These are phyloP conservation scores for Cepphus grylle DNA, from an alignment of 2,113 vertebrate genomes.

Conservation along the genomic window DNA sequence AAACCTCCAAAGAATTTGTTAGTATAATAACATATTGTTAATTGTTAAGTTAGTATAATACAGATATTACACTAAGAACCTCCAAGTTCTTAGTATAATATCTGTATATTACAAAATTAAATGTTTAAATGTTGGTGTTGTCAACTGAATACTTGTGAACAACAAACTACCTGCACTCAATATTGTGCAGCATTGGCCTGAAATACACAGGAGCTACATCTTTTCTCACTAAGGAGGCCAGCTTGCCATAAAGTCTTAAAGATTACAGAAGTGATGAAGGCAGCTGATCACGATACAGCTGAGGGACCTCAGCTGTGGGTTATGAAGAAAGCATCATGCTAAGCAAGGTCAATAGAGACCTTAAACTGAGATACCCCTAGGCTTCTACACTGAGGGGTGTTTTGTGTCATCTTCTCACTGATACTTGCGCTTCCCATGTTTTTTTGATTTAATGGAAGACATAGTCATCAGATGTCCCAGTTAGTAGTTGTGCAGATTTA, in stretches of 20 bases:
- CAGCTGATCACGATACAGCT: not conserved
- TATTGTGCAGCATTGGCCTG: not conserved
- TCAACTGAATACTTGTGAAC: not conserved
- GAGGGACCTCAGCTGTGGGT: not conserved
- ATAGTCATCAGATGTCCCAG: not conserved
- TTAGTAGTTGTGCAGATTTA: not conserved
- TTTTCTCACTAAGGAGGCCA: not conserved
- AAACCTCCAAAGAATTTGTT: not conserved
- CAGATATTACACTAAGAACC: not conserved
- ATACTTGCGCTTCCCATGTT: not conserved
- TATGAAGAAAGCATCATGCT: fast-evolving
- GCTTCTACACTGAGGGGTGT: not conserved
- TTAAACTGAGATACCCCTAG: not conserved
- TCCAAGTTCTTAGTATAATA: not conserved
- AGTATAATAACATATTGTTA: not conserved
- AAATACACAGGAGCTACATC: not conserved
- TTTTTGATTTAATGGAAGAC: not conserved
- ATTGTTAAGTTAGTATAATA: no score
- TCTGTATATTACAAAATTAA: not conserved
- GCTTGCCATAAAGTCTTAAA: not conserved
- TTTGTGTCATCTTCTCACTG: not conserved
- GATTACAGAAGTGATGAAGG: not conserved
- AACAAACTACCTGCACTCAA: not conserved
- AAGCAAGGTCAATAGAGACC: not conserved
- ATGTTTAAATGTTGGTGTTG: not conserved